A percentile compares a stretch with the other conserved stretches of the same genome.
Evolutionary conservation across 1,140 invertebrate genomes (phyloP).

Genomic region (Latrodectus geometricus): DNA sequence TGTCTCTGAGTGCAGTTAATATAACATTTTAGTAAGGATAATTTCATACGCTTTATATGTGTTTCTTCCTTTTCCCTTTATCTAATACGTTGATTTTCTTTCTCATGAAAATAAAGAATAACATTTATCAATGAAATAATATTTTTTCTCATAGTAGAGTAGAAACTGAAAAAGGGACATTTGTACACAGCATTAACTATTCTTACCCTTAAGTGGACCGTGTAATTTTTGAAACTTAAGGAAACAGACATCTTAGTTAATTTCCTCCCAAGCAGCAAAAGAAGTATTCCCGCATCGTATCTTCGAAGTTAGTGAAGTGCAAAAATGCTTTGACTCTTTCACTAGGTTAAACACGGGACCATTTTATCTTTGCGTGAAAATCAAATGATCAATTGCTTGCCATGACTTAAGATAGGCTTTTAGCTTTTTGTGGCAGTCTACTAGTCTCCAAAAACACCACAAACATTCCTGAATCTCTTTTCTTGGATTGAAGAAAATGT

Average conservation of each 20-base stretch:
- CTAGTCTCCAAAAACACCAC: not conserved
- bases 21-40: no score
- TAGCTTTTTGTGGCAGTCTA: not conserved
- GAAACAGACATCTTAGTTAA: slow-evolving; percentile 34
- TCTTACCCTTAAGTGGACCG: slow-evolving; percentile 2
- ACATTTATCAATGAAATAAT: no score
- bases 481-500: no score
- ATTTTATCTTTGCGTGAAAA: slow-evolving; percentile 40
- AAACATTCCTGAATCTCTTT: not conserved
- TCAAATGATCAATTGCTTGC: slow-evolving; percentile 39
- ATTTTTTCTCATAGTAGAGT: no score
- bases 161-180: no score
- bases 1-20: no score
- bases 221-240: slow-evolving; percentile 16
- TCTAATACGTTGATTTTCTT: no score
- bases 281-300: slow-evolving; percentile 13
- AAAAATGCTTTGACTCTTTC: not conserved
- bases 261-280: slow-evolving; percentile 14
- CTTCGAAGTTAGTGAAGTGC: slow-evolving; percentile 16
- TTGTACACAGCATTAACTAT: not conserved
- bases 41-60: no score
- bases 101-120: no score
- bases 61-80: no score
- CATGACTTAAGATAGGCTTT: slow-evolving; percentile 15
- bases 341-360: not conserved